Evolutionary conservation across 2,113 vertebrate genomes (phyloP).

Genomic region (Prinia subflava): DNA sequence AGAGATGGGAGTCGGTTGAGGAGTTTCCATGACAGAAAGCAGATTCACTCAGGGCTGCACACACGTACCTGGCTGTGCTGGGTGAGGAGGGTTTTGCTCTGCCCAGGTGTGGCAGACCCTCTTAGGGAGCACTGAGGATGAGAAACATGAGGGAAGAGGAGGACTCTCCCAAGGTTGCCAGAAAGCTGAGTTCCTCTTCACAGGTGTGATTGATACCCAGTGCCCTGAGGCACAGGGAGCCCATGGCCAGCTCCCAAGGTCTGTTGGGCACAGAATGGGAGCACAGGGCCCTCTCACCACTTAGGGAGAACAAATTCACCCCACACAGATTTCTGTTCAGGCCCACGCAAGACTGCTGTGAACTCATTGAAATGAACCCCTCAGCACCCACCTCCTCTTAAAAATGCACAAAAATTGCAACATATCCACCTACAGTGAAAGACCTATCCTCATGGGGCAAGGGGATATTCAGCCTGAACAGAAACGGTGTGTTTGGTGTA

Average conservation of each 20-base stretch:
- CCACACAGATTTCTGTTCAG: background rate
- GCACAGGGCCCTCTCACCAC: background rate
- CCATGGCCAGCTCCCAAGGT: background rate
- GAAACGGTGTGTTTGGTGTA: background rate
- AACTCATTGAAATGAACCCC: background rate
- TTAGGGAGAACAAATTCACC: background rate
- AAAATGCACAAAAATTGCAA: background rate
- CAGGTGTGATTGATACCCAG: background rate
- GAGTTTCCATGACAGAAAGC: background rate
- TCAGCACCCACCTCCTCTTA: background rate
- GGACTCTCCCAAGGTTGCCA: background rate
- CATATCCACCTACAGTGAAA: background rate
- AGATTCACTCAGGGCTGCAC: background rate
- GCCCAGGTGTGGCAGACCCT: background rate
- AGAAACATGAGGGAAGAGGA: background rate
- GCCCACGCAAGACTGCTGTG: background rate
- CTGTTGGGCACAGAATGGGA: background rate
- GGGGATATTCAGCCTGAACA: background rate
- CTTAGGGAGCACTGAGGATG: rapidly evolving
- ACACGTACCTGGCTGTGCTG: rapidly evolving
- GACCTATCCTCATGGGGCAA: background rate
- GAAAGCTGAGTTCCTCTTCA: background rate
- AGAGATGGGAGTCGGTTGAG: background rate
- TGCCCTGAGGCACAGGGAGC: background rate
- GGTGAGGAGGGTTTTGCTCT: background rate